phyloP scores from a whole-genome alignment of 2,888 invertebrate species.

The Protophormia terraenovae region DNA sequence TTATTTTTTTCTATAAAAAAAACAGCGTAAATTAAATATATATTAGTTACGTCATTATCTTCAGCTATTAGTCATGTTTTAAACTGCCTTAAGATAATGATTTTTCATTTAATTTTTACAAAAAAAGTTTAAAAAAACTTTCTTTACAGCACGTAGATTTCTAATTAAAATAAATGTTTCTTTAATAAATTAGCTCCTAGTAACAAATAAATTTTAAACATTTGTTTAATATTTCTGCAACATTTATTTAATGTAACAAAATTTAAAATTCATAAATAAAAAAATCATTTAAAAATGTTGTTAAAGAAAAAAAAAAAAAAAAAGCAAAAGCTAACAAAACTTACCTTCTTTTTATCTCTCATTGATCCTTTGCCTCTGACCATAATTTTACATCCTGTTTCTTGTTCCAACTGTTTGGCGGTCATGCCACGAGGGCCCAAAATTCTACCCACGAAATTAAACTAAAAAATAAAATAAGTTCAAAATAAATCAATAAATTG shows the following conservation, averaged over 20 bases:
- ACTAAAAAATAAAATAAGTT: constrained; percentile 86
- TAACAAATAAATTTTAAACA: background rate
- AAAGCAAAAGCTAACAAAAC: constrained; percentile 69
- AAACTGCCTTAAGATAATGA: too few species aligned
- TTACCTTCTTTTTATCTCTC: constrained; percentile 99
- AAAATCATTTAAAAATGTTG: background rate
- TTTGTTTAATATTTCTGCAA: background rate
- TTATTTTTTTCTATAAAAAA: too few species aligned
- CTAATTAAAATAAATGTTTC: background rate
- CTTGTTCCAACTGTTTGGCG: constrained; percentile 99
- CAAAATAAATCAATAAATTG: constrained; percentile 34
- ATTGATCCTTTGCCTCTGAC: constrained; percentile 99
- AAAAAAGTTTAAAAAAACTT: too few species aligned
- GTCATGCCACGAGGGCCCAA: constrained; percentile 99
- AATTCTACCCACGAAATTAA: constrained; percentile 99
- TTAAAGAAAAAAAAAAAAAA: background rate
- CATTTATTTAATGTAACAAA: background rate
- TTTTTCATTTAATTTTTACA: too few species aligned
- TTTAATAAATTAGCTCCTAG: background rate
- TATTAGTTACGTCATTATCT: too few species aligned
- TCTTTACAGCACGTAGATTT: background rate
- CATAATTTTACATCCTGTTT: constrained; percentile 99
- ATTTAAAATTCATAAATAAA: background rate
- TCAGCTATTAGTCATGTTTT: too few species aligned
- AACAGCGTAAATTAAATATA: too few species aligned